phyloP scores from a whole-genome alignment of 1,140 invertebrate genomes.

The Drosophila navojoa region DNA sequence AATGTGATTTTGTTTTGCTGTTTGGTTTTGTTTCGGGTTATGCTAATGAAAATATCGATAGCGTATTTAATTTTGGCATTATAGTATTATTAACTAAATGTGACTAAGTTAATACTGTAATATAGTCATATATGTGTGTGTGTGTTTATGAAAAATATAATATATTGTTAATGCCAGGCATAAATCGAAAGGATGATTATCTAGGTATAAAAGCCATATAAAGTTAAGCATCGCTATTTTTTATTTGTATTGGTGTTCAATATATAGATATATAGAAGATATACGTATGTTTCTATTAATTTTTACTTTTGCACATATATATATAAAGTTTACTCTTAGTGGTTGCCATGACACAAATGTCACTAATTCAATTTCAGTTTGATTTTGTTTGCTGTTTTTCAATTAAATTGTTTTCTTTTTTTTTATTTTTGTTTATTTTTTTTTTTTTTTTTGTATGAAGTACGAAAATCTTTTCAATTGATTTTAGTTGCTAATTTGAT shows the following conservation, averaged over 20 bases:
- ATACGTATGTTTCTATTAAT: constrained; percentile 17
- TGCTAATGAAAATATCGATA: constrained; percentile 66
- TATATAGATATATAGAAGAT: constrained; percentile 28
- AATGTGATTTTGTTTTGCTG: constrained; percentile 44
- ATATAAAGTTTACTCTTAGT: constrained; percentile 35
- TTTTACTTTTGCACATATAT: constrained; percentile 16
- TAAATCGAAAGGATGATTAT: constrained; percentile 79
- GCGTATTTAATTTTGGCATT: constrained; percentile 57
- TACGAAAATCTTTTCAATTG: constrained; percentile 34
- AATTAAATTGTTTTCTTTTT: constrained; percentile 15
- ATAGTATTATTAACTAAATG: constrained; percentile 65
- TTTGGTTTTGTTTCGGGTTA: constrained; percentile 29
- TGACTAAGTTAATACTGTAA: constrained; percentile 69
- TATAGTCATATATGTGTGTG: constrained; percentile 38
- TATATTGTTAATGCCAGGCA: constrained; percentile 72
- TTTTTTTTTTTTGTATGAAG: constrained; percentile 18
- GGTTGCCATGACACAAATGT: constrained; percentile 56
- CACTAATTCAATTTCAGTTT: constrained; percentile 57
- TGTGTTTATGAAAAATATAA: constrained; percentile 54
- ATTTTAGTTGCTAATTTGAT: constrained; percentile 50
- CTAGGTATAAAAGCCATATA: constrained; percentile 73
- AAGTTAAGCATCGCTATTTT: constrained; percentile 66
- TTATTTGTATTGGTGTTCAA: constrained; percentile 26
- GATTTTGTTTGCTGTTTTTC: neutral
- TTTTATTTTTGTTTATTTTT: constrained; percentile 5